phyloP scores from a whole-genome alignment of 2,797 vertebrate genomes.

The Toxotes lorentzi region DNA sequence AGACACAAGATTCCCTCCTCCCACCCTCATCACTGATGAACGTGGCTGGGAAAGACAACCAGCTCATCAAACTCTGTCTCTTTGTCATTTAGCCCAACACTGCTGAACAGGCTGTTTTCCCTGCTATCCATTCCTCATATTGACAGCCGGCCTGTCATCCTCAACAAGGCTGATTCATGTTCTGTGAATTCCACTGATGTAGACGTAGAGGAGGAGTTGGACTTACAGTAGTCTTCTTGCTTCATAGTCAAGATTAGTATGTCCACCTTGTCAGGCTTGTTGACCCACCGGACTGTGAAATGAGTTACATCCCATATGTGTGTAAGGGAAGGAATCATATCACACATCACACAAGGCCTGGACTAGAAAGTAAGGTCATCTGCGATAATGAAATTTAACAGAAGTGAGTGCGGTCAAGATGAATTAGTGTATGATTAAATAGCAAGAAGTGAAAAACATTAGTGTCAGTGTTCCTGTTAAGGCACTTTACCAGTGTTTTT shows the following conservation, averaged over 20 bases:
- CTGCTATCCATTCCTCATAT: constrained; percentile 51
- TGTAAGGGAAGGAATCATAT: constrained; percentile 22
- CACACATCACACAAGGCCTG: constrained; percentile 10
- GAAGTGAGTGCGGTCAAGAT: constrained; percentile 27
- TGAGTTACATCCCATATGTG: constrained; percentile 37
- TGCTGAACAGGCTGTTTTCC: constrained; percentile 58
- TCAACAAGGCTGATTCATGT: constrained; percentile 62
- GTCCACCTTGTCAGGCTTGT: constrained; percentile 25
- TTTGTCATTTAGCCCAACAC: constrained; percentile 49
- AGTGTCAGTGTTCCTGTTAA: constrained; percentile 1
- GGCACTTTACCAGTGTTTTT: not conserved
- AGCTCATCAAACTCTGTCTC: constrained; percentile 64
- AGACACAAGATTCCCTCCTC: not conserved
- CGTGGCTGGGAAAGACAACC: constrained; percentile 40
- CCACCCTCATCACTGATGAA: constrained; percentile 38
- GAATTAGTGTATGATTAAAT: constrained; percentile 1
- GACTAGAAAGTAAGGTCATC: constrained; percentile 47
- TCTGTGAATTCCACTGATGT: constrained; percentile 41
- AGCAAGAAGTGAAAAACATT: not conserved
- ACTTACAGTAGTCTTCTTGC: not conserved
- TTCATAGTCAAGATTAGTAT: constrained; percentile 42
- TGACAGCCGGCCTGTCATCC: constrained; percentile 48
- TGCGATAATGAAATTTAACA: constrained; percentile 57
- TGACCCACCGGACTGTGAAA: constrained; percentile 58
- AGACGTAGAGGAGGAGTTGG: not conserved